Conservation (phyloP, 2,113 vertebrate genomes). For the Oxyura jamaicensis region DNA sequence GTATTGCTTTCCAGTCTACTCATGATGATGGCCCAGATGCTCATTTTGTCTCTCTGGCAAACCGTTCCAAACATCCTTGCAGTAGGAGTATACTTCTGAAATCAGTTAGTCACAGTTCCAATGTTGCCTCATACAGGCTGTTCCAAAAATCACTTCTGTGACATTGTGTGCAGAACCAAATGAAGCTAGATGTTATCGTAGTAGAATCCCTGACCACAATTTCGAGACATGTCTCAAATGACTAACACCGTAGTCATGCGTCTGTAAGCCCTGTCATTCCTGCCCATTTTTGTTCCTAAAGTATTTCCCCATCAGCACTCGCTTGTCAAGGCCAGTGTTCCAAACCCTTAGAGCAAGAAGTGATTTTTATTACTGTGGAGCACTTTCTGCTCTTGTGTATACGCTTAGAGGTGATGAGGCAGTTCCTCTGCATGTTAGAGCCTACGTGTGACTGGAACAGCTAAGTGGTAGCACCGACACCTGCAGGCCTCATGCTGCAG, state of each 20-base stretch:
- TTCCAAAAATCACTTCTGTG: neutral
- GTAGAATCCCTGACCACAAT: neutral
- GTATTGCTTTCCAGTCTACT: neutral
- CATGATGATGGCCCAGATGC: neutral
- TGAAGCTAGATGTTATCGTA: neutral
- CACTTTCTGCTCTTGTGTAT: neutral
- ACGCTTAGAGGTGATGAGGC: neutral
- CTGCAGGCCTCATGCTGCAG: neutral
- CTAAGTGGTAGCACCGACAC: neutral
- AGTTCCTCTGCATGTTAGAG: neutral
- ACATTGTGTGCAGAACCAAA: neutral
- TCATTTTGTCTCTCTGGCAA: slow-evolving; percentile 22
- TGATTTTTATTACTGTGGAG: neutral
- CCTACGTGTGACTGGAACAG: neutral
- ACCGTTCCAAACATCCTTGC: neutral
- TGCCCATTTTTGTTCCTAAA: neutral
- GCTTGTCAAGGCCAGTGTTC: neutral
- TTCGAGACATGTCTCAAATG: neutral
- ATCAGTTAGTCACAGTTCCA: slow-evolving; percentile 4
- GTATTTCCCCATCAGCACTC: neutral
- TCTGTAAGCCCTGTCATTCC: neutral
- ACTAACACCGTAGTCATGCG: neutral
- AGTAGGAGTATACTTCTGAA: slow-evolving; percentile 20
- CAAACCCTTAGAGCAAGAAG: neutral
- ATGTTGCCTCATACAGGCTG: neutral